Evolutionary conservation across 1,140 invertebrate species (phyloP).

Genomic region (Geopemphigus sp.): DNA sequence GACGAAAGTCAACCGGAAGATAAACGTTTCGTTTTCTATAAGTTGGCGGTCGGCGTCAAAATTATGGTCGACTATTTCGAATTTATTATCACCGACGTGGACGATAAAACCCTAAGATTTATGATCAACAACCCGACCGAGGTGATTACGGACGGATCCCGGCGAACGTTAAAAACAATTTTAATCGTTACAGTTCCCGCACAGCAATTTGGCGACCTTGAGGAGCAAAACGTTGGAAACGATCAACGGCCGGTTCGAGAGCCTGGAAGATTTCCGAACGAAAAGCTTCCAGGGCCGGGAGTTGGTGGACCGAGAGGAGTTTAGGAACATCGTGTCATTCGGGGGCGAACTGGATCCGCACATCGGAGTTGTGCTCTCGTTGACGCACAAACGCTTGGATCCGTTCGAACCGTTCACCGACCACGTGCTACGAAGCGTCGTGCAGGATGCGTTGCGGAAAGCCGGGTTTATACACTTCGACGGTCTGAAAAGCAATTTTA

Average conservation of each 20-base stretch:
- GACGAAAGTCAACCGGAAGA: not conserved
- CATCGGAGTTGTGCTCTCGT: not conserved
- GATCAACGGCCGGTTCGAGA: not conserved
- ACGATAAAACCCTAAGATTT: constrained; percentile 23
- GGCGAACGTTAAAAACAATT: not conserved
- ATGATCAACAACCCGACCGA: constrained; percentile 19
- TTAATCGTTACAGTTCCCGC: constrained; percentile 9
- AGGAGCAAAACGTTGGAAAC: not conserved
- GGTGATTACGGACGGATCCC: not conserved
- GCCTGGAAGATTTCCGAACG: not conserved
- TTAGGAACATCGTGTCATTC: not conserved
- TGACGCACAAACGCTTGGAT: not conserved
- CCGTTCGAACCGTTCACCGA: constrained; percentile 11
- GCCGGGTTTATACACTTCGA: constrained; percentile 8
- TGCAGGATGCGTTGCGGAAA: not conserved
- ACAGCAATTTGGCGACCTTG: not conserved
- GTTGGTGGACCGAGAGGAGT: constrained; percentile 13
- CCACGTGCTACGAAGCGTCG: not conserved
- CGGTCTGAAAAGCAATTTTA: constrained; percentile 13
- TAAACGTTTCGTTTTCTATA: not conserved
- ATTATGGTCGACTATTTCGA: constrained; percentile 15
- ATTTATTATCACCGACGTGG: not conserved
- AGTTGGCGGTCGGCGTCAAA: not conserved
- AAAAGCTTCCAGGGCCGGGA: not conserved
- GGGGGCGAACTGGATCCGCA: not conserved